Conservation (phyloP, 1,140 invertebrate genomes). For the Geopemphigus sp. region DNA sequence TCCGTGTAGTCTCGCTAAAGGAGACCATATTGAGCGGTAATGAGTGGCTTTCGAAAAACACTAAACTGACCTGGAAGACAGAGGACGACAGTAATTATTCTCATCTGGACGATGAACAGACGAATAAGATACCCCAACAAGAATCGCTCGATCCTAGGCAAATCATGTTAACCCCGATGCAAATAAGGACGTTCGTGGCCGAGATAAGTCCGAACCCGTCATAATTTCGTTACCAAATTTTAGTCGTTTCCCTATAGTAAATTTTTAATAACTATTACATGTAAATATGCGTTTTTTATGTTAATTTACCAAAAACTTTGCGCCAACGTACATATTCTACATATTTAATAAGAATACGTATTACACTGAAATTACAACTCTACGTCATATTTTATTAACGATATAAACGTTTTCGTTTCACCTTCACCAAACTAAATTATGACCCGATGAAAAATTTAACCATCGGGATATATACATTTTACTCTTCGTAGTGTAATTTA, state of each 20-base stretch:
- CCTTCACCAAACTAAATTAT: too few relatives aligned
- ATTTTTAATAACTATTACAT: too few relatives aligned
- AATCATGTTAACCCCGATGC: conserved; percentile 25
- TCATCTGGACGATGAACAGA: not conserved
- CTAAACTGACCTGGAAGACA: conserved; percentile 10
- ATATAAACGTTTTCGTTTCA: too few relatives aligned
- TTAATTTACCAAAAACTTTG: too few relatives aligned
- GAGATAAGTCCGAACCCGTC: not conserved
- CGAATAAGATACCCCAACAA: not conserved
- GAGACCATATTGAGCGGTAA: conserved; percentile 42
- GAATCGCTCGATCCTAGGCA: not conserved
- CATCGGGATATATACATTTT: too few relatives aligned
- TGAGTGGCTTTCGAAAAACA: conserved; percentile 8
- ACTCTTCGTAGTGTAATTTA: too few relatives aligned
- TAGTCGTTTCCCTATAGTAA: not conserved
- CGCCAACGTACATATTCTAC: too few relatives aligned
- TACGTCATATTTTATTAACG: too few relatives aligned
- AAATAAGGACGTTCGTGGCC: conserved; percentile 36
- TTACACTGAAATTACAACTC: not conserved
- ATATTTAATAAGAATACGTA: not conserved
- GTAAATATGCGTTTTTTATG: too few relatives aligned
- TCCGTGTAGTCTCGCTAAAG: conserved; percentile 18
- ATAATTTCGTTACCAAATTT: conserved; percentile 16
- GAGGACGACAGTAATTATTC: not conserved
- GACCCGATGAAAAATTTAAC: too few relatives aligned